A percentile compares a stretch with the other conserved stretches of the same genome.
Conservation (phyloP, 92 coral and sea anemone species). For the Porites evermanni region DNA sequence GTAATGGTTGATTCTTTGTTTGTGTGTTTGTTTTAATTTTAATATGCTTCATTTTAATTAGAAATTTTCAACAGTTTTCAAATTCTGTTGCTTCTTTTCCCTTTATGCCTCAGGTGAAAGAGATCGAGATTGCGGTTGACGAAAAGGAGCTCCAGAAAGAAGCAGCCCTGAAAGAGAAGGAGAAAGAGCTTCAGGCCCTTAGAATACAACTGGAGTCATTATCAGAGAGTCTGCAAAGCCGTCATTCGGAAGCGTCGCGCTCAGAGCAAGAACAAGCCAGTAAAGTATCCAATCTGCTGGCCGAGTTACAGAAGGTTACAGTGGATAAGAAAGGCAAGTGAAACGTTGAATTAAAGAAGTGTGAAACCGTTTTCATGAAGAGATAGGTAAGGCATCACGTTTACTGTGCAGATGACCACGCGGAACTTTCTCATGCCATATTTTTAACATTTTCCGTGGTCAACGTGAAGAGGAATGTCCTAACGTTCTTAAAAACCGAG, state of each 20-base stretch:
- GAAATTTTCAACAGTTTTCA: neutral
- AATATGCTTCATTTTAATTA: no score
- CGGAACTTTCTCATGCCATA: no score
- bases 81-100: neutral
- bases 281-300: slow-evolving; percentile 42
- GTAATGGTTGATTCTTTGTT: no score
- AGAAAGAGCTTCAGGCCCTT: slow-evolving; percentile 85
- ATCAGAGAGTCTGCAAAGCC: slow-evolving; percentile 59
- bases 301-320: slow-evolving; percentile 61
- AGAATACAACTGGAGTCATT: slow-evolving; percentile 74
- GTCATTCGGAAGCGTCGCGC: slow-evolving; percentile 52
- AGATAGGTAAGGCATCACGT: no score
- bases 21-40: neutral
- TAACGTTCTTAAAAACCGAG: no score
- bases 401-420: no score
- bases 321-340: slow-evolving; percentile 69
- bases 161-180: slow-evolving; percentile 94
- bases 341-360: neutral
- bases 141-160: slow-evolving; percentile 99
- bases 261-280: slow-evolving; percentile 65
- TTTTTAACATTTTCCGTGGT: no score
- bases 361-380: no score
- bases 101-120: slow-evolving; percentile 43
- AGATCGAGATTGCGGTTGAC: slow-evolving; percentile 97
- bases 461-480: no score